These are phyloP conservation scores for Eupristina koningsbergeri DNA, from an alignment of 1,140 invertebrate genomes.

Conservation along the genomic window DNA sequence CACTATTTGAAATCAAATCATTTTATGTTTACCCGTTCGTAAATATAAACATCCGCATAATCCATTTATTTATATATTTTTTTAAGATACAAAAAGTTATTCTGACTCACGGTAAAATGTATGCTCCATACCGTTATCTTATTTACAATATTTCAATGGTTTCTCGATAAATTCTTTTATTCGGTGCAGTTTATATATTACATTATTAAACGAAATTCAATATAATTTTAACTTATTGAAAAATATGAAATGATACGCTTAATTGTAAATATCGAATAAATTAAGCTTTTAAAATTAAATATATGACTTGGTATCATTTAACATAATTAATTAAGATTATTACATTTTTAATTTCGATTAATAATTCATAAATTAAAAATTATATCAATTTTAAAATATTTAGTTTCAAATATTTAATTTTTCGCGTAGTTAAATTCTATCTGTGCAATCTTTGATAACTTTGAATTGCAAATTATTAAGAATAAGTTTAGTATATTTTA, in stretches of 20 bases:
- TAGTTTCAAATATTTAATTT: neutral
- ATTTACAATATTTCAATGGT: conserved; percentile 15
- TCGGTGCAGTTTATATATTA: neutral
- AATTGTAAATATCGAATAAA: neutral
- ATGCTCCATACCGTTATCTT: conserved; percentile 5
- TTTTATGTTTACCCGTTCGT: neutral
- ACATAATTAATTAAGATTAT: neutral
- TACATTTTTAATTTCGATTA: neutral
- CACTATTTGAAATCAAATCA: neutral
- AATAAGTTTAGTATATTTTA: neutral
- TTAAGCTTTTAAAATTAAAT: neutral
- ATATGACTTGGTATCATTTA: neutral
- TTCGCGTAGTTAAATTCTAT: neutral
- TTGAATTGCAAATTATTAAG: neutral
- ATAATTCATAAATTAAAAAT: neutral
- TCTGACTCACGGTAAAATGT: neutral
- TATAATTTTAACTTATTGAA: too few relatives aligned
- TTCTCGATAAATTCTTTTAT: conserved; percentile 23
- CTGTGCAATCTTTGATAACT: neutral
- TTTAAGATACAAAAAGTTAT: neutral
- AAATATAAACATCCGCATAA: neutral
- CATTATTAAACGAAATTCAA: too few relatives aligned
- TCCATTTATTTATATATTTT: conserved; percentile 9
- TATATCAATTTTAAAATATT: neutral
- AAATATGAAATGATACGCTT: neutral